A percentile compares a stretch with the other conserved stretches of the same genome.
Conservation (phyloP, 2,888 invertebrate genomes). For the Hyppa rectilinea region DNA sequence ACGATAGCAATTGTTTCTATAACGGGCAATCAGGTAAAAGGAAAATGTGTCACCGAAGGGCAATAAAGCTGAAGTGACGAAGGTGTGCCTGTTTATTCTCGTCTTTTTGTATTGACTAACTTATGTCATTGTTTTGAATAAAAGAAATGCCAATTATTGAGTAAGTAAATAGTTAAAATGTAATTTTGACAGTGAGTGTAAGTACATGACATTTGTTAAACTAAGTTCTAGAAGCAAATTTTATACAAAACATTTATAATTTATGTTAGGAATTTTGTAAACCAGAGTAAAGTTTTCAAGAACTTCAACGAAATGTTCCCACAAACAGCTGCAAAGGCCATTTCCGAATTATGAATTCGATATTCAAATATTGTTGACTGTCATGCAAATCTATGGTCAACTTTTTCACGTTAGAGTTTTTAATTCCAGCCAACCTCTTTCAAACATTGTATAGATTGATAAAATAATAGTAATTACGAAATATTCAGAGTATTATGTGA, state of each 20-base stretch:
- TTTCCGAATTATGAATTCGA: conserved; percentile 10
- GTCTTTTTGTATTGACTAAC: conserved; percentile 24
- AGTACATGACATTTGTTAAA: too few species aligned
- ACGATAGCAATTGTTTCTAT: conserved; percentile 41
- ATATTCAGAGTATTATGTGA: conserved; percentile 49
- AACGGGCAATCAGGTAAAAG: conserved; percentile 54
- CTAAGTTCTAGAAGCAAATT: too few species aligned
- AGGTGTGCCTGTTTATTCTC: conserved; percentile 48
- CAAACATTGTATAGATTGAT: conserved; percentile 41
- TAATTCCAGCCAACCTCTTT: conserved; percentile 17
- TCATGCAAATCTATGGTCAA: conserved; percentile 38
- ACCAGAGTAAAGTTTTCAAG: neutral
- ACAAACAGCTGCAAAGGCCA: neutral
- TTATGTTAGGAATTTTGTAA: neutral
- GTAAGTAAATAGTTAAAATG: neutral
- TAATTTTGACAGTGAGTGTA: neutral
- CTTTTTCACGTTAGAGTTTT: conserved; percentile 20
- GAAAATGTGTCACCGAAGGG: conserved; percentile 53
- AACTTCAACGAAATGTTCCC: neutral
- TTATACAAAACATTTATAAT: too few species aligned
- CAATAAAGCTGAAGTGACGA: conserved; percentile 52
- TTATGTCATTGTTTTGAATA: conserved; percentile 36
- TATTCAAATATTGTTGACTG: conserved; percentile 34
- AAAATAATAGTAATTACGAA: conserved; percentile 59
- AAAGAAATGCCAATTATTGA: neutral